Evolutionary conservation across 2,113 vertebrate genomes (phyloP), one percentile per base, ranked within the genome.

Genomic region (Strix uralensis): DNA sequence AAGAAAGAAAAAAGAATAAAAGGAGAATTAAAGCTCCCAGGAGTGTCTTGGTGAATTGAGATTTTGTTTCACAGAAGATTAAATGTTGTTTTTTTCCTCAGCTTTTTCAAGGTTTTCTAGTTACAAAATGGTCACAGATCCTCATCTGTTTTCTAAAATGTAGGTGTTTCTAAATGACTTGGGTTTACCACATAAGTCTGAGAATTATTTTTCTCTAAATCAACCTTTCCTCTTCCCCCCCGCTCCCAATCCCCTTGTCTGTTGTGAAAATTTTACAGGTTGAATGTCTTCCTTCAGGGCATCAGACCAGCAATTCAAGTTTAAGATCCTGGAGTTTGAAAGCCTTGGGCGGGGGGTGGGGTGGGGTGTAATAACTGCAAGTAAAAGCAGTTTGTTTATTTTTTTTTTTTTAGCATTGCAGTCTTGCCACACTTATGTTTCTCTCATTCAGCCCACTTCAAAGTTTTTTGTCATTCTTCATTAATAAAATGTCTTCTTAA

Each of bases 271-370:
- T 67, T 49, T 66, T 70, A 73, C 87, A 95, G 69, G 77, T 90
- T 85, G 49, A 87, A 80, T 91, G 3, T 80, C 42, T 90, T 74
- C 77, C 75, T 89, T 85, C 59, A 65, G 92, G 95, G 80, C 72
- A 96, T 92, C n/a, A 63, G 49, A 91, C 65, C 63, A 90, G 85
- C 72, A 81, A 44, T 90, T 93, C 38, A 72, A 46, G 63, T 78
- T 61, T 92, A 72, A 91, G 49, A 81, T 84, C 66, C 88, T 51
- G 11, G 77, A 81, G 57, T 36, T 40, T 88, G 40, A 94, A 94
- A 89, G 62, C 65, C 52, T 79, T 63, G 32, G 22, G 5, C 29
- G 36, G 40, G 40, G 40, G 40, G 40, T n/a, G n/a, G n/a, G n/a
- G n/a, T n/a, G n/a, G 40, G 40, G 40, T 26, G 5, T 89, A 85